These are phyloP conservation scores for Tragelaphus eurycerus DNA, from an alignment of 2,797 vertebrate species.

Conservation along the genomic window DNA sequence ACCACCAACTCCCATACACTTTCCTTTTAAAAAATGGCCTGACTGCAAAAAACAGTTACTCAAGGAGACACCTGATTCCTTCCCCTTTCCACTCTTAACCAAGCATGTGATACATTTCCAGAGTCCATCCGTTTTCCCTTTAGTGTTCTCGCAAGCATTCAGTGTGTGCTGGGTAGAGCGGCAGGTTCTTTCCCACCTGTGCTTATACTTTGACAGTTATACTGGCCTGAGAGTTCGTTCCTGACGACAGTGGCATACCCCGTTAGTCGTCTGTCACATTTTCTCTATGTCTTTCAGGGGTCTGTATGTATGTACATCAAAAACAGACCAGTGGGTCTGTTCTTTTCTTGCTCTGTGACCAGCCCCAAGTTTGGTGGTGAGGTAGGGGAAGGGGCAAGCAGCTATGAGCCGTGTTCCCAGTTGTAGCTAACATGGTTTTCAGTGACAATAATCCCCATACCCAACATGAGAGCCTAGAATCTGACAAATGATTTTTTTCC, in stretches of 20 bases:
- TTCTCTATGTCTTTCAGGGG: background rate
- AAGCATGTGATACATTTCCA: background rate
- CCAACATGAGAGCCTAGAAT: background rate
- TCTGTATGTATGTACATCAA: background rate
- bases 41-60: background rate
- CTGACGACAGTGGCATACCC: too few species aligned
- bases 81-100: background rate
- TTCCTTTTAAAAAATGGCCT: background rate
- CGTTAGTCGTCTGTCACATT: background rate
- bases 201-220: background rate
- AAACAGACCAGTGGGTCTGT: background rate
- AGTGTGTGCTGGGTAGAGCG: background rate
- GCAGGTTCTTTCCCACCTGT: background rate
- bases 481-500: background rate
- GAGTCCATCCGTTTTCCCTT: background rate
- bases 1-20: background rate
- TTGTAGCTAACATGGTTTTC: background rate
- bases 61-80: background rate
- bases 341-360: background rate
- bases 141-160: background rate
- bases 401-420: too few species aligned
- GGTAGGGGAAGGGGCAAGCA: background rate
- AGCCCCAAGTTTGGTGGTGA: too few species aligned
- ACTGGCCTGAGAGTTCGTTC: background rate
- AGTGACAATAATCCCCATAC: background rate